phyloP scores from a whole-genome alignment of 1,140 invertebrate genomes.

The Papilio aristodemus region DNA sequence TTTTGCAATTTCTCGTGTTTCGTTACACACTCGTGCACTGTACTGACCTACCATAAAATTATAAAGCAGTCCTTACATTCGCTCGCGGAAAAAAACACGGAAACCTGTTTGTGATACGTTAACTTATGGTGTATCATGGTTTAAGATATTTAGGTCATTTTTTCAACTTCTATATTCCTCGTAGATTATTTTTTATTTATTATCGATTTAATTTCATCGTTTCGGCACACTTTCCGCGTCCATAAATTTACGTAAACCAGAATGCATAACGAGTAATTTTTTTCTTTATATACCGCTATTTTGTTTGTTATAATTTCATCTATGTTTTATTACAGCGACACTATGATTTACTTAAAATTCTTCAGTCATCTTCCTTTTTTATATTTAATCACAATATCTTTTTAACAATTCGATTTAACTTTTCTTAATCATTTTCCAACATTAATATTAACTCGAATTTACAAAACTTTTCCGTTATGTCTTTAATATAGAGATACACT shows the following conservation, averaged over 20 bases:
- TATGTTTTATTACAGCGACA: background rate
- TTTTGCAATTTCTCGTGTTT: constrained; percentile 72
- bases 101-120: background rate
- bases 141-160: constrained; percentile 2
- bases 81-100: constrained; percentile 14
- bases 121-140: background rate
- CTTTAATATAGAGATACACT: constrained; percentile 9
- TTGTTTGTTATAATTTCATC: background rate
- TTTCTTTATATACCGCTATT: background rate
- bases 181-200: background rate
- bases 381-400: too few relatives aligned
- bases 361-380: too few relatives aligned
- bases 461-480: constrained; percentile 1
- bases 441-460: background rate
- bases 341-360: too few relatives aligned
- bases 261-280: background rate
- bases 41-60: constrained; percentile 58
- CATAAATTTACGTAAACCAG: background rate
- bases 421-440: background rate
- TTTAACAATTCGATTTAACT: too few relatives aligned
- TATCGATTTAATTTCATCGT: background rate
- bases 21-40: constrained; percentile 53
- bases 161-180: background rate
- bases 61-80: constrained; percentile 33
- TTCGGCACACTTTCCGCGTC: background rate